These are phyloP conservation scores for Halcyon leucocephala DNA, from an alignment of 2,797 vertebrate species.

Conservation along the genomic window DNA sequence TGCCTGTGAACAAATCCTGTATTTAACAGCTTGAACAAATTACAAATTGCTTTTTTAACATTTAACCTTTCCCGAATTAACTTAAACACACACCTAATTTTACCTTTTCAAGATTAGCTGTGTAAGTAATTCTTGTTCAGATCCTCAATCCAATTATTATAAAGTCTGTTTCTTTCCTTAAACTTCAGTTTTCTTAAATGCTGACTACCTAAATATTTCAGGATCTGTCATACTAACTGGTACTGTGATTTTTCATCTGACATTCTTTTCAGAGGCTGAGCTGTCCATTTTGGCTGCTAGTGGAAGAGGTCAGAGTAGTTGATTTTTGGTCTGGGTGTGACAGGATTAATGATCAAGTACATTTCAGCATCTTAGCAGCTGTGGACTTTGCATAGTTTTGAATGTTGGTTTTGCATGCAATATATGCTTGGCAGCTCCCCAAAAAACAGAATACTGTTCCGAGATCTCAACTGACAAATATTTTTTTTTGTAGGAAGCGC, in stretches of 20 bases:
- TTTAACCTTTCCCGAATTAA: slow-evolving; percentile 46
- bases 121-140: neutral
- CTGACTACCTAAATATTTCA: slow-evolving; percentile 40
- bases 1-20: slow-evolving; percentile 20
- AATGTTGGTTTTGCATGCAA: slow-evolving; percentile 48
- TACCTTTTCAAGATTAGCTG: neutral
- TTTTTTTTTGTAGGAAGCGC: slow-evolving; percentile 64
- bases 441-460: slow-evolving; percentile 35
- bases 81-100: neutral
- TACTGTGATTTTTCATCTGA: neutral
- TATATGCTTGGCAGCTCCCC: slow-evolving; percentile 61
- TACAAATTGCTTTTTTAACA: slow-evolving; percentile 67
- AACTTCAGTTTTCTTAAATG: slow-evolving; percentile 58
- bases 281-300: neutral
- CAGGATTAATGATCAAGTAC: slow-evolving; percentile 64
- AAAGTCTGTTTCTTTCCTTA: slow-evolving; percentile 12
- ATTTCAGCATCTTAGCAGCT: slow-evolving; percentile 65
- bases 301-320: slow-evolving; percentile 18
- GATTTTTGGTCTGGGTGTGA: slow-evolving; percentile 58
- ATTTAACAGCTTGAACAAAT: slow-evolving; percentile 45
- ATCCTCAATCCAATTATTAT: neutral
- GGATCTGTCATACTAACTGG: neutral
- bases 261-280: slow-evolving; percentile 1
- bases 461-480: slow-evolving; percentile 58
- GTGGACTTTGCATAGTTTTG: neutral